Evolutionary conservation across 1,140 invertebrate genomes (phyloP), one percentile per base, ranked within the genome.

Genomic region (Bombus pyrosoma): DNA sequence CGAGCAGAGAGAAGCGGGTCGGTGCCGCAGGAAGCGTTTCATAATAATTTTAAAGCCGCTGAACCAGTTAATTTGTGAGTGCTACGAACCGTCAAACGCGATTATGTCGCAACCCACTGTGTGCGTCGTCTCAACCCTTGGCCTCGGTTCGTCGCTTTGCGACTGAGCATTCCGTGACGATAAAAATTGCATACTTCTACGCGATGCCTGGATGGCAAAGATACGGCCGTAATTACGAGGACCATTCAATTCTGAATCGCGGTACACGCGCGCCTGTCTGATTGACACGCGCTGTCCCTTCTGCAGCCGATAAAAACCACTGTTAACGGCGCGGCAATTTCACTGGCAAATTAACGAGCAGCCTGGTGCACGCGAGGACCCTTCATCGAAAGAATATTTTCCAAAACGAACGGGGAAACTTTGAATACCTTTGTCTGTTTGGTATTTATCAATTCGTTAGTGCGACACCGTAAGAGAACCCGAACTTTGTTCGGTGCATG

Each of bases 1-100:
- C 2, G 66, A 47, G 25, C 18, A 18, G 43, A 53, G 53, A 5
- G 37, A 12, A 76, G 43, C 3, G 28, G 13, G 22, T 15, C 15
- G 71, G 72, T 41, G 62, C 62, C 72, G 41, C 71, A 87, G 79
- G 73, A 87, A 86, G 39, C 78, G 87, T 88, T 90, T 89, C 82
- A 76, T 89, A 85, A 87, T 87, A 81, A 91, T 90, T 88, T 90
- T 79, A 91, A 85, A 86, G 90, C 79, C 87, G 87, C 39, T 75
- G 83, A 89, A 88, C 81, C 87, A 80, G 82, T 72, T 91, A 91
- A 91, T 91, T 90, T 88, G 82, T 84, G 85, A 89, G 85, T 85
- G 89, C 87, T 66, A 15, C 87, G 86, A 86, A 82, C 89, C 90
- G 85, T 88, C 75, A 91, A 90, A 91, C 82, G 87, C 89, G 90